These are phyloP conservation scores for Hippocampus comes DNA, from an alignment of 2,113 vertebrate genomes.

Conservation along the genomic window DNA sequence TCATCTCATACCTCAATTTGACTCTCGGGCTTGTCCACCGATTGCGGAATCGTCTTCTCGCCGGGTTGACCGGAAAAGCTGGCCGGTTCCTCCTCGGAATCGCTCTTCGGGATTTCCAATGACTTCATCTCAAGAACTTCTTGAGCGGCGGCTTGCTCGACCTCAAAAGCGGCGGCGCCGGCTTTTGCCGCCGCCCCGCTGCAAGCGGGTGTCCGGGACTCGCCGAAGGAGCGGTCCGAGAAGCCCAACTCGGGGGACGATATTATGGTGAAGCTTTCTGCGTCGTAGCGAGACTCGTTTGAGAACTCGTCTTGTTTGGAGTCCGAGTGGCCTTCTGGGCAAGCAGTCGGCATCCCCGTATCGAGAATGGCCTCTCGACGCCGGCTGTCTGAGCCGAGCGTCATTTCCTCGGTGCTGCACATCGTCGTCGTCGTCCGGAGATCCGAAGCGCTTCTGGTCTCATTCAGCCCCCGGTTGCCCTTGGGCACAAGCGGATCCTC, in stretches of 20 bases:
- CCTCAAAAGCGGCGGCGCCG: neutral
- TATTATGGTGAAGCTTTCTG: neutral
- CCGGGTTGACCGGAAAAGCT: no score
- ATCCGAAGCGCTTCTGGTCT: neutral
- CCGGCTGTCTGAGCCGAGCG: neutral
- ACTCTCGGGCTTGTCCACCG: no score
- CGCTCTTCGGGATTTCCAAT: no score
- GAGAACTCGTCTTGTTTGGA: neutral
- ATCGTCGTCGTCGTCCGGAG: no score
- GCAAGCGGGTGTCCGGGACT: neutral
- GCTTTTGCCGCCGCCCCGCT: neutral
- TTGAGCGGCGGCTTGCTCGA: neutral
- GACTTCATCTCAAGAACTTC: neutral
- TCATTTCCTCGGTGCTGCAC: neutral
- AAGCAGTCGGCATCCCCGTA: neutral
- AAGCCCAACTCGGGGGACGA: neutral
- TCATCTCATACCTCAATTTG: no score
- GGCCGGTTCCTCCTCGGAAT: no score
- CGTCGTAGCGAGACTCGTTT: neutral
- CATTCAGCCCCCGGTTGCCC: neutral
- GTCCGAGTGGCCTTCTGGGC: neutral
- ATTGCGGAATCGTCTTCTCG: no score
- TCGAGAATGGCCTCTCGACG: neutral
- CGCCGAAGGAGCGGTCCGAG: neutral
- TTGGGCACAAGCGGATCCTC: neutral